Evolutionary conservation across 1,140 invertebrate species (phyloP), one percentile per base, ranked within the genome.

Genomic region (Drosophila nigrodunni): DNA sequence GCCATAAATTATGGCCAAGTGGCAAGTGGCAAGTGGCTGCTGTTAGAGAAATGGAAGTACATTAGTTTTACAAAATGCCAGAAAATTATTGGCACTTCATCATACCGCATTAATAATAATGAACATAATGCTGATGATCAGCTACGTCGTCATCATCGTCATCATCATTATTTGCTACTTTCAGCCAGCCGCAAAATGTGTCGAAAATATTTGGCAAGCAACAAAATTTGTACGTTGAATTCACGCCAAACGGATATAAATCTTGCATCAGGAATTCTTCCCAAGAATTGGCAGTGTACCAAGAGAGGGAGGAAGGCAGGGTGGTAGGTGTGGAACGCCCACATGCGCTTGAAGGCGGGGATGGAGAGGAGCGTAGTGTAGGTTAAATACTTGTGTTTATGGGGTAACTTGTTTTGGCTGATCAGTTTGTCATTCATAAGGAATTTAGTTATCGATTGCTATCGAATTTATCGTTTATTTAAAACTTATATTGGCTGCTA

Each of bases 271-370:
- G 43, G 57, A 68, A 61, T 49, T 34, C 39, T 67, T 35, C 8
- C 15, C 57, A 59, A 55, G 25, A 60, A 50, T 67, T 78, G 76
- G 76, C 76, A 78, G 65, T 65, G 57, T 49, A 76, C 73, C 76
- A 78, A 77, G 50, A 74, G 52, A 11, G 2, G 34, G 52, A 50
- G 15, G 57, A 43, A 58, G 30, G 37, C 25, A 5, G 67, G 52
- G 15, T 2, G 34, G 52, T 44, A 25, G 57, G 50, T 50, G 37
- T 25, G 25, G 0, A 47, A 49, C 70, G 49, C 62, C 50, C 70
- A 74, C 58, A 46, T 13, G 5, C 7, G 3, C 2, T 43, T 11
- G 25, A 30, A 30, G 25, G 25, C 2, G 25, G 3, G 25, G 25
- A 0, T 5, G 25, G 25, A 30, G 4, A 30, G 4, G 25, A 30